Evolutionary conservation across 2,797 vertebrate species (phyloP).

Genomic region (Taenioides sp.): DNA sequence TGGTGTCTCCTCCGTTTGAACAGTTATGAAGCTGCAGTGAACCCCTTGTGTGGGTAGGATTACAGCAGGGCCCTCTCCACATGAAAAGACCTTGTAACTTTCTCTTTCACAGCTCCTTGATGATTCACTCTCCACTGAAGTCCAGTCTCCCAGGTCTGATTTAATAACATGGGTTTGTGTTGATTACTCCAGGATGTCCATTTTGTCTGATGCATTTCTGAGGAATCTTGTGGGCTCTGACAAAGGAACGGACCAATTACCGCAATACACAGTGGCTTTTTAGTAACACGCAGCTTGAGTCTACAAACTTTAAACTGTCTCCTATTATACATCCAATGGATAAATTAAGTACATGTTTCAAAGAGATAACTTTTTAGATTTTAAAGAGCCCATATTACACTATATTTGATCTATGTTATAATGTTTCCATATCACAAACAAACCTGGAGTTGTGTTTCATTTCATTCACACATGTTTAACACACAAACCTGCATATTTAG

Average conservation of each 20-base stretch:
- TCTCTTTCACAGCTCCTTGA: conserved; percentile 8
- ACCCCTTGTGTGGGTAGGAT: background rate
- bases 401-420: too few relatives aligned
- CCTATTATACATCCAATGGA: too few relatives aligned
- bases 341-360: too few relatives aligned
- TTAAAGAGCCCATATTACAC: too few relatives aligned
- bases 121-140: conserved; percentile 11
- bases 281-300: background rate
- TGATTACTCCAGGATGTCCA: background rate
- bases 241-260: conserved; percentile 13
- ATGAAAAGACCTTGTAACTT: conserved; percentile 7
- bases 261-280: conserved; percentile 3
- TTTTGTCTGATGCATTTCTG: conserved; percentile 3
- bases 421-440: too few relatives aligned
- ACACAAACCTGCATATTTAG: too few relatives aligned
- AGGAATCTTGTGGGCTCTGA: conserved; percentile 4
- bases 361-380: too few relatives aligned
- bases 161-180: background rate
- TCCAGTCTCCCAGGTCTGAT: conserved; percentile 1
- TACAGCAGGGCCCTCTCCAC: background rate
- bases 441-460: too few relatives aligned
- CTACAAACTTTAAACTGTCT: background rate
- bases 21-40: background rate
- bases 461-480: too few relatives aligned
- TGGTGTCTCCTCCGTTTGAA: background rate